Base-by-base conservation (phyloP, 2,888 invertebrate species). In the Ecdyonurus torrentis region DNA sequence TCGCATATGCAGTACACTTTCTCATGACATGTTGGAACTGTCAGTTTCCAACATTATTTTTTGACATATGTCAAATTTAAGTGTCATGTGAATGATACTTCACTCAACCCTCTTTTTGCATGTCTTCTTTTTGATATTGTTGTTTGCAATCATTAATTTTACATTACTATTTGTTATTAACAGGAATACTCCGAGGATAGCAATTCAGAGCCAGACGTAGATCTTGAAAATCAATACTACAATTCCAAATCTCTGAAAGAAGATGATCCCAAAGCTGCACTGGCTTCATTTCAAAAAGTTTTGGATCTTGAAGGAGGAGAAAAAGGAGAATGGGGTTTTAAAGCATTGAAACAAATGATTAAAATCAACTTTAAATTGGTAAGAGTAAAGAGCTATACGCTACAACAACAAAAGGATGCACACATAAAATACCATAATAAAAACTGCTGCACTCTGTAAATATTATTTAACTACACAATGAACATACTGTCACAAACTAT, bases 301-400 rank as follows among this genome's bases (percentile, higher is more conserved):
- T 77, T 99, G 67, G 97, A 98, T 72, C 78, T 99, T 65, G 99
- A 99, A 77, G 92, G 91, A 53, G 94, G 92, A 0, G 97, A 98
- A 69, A 99, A 99, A 75, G 98, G 98, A 63, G 99, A 99, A 80
- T 99, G 99, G 99, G 99, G 99, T 0, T 99, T 99, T 75, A 99
- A 98, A 75, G 98, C 99, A 0, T 81, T 99, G 19, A 99, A 99
- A 74, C 99, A 99, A 76, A 99, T 99, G 98, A 97, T 99, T 60
- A 99, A 99, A 79, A 98, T 99, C 65, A 96, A 97, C 75, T 99
- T 99, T 75, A 92, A 92, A 81, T 77, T 97, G 83, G 94, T 93
- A 74, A 76, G 81, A 74, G n/a, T n/a, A n/a, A n/a, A n/a, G n/a
- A n/a, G n/a, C n/a, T n/a, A n/a, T n/a, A n/a, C n/a, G n/a, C n/a